Evolutionary conservation across 1,140 invertebrate genomes (phyloP).

Genomic region (Spodoptera frugiperda): DNA sequence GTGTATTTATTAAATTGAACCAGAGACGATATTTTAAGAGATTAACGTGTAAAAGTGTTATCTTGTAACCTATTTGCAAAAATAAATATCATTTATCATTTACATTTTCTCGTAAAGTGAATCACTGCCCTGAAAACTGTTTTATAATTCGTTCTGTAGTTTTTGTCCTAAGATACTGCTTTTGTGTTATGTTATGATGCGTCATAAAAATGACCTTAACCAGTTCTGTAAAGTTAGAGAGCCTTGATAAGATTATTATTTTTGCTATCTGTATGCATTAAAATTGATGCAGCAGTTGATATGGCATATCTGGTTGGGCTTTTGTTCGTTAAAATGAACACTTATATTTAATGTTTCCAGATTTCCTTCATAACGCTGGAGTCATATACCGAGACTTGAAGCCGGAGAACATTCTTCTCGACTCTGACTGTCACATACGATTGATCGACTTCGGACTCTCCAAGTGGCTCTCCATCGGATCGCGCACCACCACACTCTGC

Average conservation of each 20-base stretch:
- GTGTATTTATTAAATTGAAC: too few species aligned
- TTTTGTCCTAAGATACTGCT: too few species aligned
- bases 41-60: too few species aligned
- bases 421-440: slow-evolving; percentile 91
- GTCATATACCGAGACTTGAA: slow-evolving; percentile 97
- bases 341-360: slow-evolving; percentile 85
- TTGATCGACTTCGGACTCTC: slow-evolving; percentile 97
- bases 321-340: not conserved
- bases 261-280: too few species aligned
- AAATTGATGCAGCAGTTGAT: slow-evolving; percentile 12
- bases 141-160: too few species aligned
- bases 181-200: too few species aligned
- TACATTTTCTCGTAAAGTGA: too few species aligned
- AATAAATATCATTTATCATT: too few species aligned
- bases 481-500: slow-evolving; percentile 94
- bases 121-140: too few species aligned
- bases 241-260: not conserved
- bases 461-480: slow-evolving; percentile 93
- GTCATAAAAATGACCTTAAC: not conserved
- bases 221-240: not conserved
- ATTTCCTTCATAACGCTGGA: slow-evolving; percentile 96
- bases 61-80: too few species aligned
- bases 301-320: slow-evolving; percentile 49
- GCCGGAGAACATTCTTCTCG: slow-evolving; percentile 96
- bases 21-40: too few species aligned